A percentile compares a stretch with the other conserved stretches of the same genome.
phyloP scores from a whole-genome alignment of 2,888 invertebrate genomes.

The Napeogenes sylphis region DNA sequence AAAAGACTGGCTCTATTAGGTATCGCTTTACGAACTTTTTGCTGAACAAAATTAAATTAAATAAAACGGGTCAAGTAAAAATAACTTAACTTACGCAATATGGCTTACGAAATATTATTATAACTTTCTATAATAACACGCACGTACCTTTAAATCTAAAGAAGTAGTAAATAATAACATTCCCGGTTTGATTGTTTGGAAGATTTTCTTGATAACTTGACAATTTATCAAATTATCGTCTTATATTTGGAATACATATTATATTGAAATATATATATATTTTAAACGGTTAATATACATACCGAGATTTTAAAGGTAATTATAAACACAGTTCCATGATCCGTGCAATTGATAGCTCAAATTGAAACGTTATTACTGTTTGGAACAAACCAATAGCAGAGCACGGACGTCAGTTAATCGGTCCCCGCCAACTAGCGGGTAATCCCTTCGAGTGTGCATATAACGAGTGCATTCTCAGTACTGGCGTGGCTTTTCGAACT shows the following conservation, averaged over 20 bases:
- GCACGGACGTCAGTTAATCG: constrained; percentile 68
- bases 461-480: constrained; percentile 52
- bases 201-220: neutral
- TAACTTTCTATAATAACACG: constrained; percentile 63
- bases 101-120: constrained; percentile 55
- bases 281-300: neutral
- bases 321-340: constrained; percentile 15
- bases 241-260: neutral
- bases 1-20: constrained; percentile 33
- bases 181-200: neutral
- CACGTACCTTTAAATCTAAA: constrained; percentile 66
- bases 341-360: constrained; percentile 38
- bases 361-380: constrained; percentile 52
- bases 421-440: constrained; percentile 64
- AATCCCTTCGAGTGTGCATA: constrained; percentile 73
- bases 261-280: constrained; percentile 4
- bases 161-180: neutral
- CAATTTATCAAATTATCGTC: neutral
- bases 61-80: constrained; percentile 41
- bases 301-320: constrained; percentile 8
- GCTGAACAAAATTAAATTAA: constrained; percentile 13
- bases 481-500: constrained; percentile 19
- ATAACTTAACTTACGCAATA: constrained; percentile 62
- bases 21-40: constrained; percentile 27
- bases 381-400: constrained; percentile 60